Evolutionary conservation across 1,140 invertebrate genomes (phyloP).

Genomic region (Dendrolimus kikuchii): DNA sequence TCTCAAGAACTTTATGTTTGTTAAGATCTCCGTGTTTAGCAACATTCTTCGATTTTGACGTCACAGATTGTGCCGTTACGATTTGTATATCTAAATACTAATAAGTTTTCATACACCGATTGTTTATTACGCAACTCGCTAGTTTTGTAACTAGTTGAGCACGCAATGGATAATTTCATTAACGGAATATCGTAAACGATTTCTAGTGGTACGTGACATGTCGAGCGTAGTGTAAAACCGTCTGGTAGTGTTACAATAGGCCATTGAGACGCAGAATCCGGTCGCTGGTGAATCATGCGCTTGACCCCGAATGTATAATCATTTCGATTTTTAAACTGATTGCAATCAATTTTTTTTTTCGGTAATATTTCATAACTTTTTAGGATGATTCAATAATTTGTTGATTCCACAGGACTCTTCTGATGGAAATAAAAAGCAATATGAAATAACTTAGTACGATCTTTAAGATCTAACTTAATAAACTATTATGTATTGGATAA

Average conservation of each 20-base stretch:
- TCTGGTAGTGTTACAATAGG: conserved; percentile 20
- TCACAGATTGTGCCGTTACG: conserved; percentile 8
- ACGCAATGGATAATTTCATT: neutral
- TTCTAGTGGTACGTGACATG: conserved; percentile 6
- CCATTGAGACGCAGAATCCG: conserved; percentile 19
- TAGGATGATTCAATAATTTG: too few species aligned
- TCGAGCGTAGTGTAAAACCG: conserved; percentile 6
- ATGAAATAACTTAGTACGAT: too few species aligned
- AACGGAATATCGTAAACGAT: neutral
- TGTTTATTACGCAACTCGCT: too few species aligned
- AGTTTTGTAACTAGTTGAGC: neutral
- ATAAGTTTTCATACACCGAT: too few species aligned
- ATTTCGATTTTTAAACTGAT: neutral
- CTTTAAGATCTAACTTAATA: too few species aligned
- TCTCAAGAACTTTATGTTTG: conserved; percentile 5
- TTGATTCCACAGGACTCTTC: too few species aligned
- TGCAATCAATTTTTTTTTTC: too few species aligned
- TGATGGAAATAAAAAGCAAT: too few species aligned
- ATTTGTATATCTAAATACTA: too few species aligned
- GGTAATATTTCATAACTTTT: too few species aligned
- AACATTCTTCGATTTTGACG: conserved; percentile 19
- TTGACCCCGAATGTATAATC: conserved; percentile 6
- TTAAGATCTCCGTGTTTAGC: conserved; percentile 18
- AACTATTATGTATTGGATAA: too few species aligned
- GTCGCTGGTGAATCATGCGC: conserved; percentile 13